These are phyloP conservation scores for Epinephelus lanceolatus DNA, from an alignment of 2,113 vertebrate genomes.

Conservation along the genomic window DNA sequence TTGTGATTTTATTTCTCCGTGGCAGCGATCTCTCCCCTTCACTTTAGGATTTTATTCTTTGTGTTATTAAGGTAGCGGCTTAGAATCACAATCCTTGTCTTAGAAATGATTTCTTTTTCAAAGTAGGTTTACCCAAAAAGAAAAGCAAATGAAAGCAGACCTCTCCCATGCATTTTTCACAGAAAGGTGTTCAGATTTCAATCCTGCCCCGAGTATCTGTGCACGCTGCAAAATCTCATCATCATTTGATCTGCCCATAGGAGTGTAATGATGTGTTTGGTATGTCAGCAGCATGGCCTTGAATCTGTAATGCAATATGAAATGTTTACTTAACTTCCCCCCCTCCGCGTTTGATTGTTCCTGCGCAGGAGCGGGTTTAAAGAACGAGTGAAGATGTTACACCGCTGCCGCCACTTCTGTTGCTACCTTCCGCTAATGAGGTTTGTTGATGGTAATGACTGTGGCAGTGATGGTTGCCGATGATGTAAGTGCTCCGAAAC, in stretches of 20 bases:
- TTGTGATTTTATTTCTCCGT: slow-evolving; percentile 7
- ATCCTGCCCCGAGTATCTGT: slow-evolving; percentile 30
- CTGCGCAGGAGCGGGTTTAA: slow-evolving; percentile 47
- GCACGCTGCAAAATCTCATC: slow-evolving; percentile 44
- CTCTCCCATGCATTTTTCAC: slow-evolving; percentile 41
- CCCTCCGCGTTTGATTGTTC: slow-evolving; percentile 52
- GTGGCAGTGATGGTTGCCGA: slow-evolving; percentile 49
- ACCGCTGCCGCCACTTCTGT: slow-evolving; percentile 44
- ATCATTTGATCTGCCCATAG: slow-evolving; percentile 61
- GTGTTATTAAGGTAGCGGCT: slow-evolving; percentile 43
- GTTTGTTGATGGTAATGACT: slow-evolving; percentile 70
- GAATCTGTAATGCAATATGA: slow-evolving; percentile 61
- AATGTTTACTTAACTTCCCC: slow-evolving; percentile 64
- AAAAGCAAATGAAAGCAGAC: slow-evolving; percentile 35
- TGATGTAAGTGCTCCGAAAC: slow-evolving; percentile 79
- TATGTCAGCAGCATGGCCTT: slow-evolving; percentile 58
- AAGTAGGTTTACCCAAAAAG: slow-evolving; percentile 7
- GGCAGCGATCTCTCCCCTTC: background rate
- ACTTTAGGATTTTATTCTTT: slow-evolving; percentile 42
- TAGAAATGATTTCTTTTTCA: slow-evolving; percentile 52
- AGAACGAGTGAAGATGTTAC: slow-evolving; percentile 35
- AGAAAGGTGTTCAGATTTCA: slow-evolving; percentile 29
- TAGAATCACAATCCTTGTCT: slow-evolving; percentile 66
- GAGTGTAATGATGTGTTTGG: slow-evolving; percentile 67
- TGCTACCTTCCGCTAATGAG: slow-evolving; percentile 70